Base-by-base conservation (phyloP, 2,113 vertebrate species). In the Eleginops maclovinus region DNA sequence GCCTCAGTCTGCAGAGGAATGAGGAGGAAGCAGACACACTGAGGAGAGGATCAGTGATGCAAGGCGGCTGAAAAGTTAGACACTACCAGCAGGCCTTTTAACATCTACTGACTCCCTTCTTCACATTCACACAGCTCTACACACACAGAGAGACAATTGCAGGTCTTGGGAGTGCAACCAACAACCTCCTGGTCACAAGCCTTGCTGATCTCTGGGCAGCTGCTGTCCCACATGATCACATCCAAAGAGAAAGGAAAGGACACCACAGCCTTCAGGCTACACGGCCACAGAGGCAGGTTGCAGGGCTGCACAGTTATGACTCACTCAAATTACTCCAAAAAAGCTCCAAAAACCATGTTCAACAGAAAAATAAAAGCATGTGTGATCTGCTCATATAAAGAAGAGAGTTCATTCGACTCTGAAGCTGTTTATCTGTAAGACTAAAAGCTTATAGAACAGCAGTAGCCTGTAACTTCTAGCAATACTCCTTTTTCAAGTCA, bases 211-310 rank as follows among this genome's bases (percentile, higher is more conserved):
- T 74, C 9, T 49, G 41, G 64, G 71, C 46, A 67, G 61, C 31
- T 36, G 55, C 56, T 84, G 72, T 65, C 76, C 82, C 46, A 63
- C 59, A 64, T 53, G 26, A 75, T 79, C 65, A 72, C 22, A 22
- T 84, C 65, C 56, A 67, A 24, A 62, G 36, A 64, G 58, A 47
- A 36, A 55, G 43, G 55, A 63, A 69, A 80, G 77, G 77, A 80
- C 67, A 72, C 49, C 53, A 24, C 3, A 63, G 46, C 36, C 81
- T 65, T 63, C 28, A 36, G 75, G 65, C 70, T 24, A 71, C 44
- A 56, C 26, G 58, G 65, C 28, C 56, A 75, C 6, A 75, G 21
- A 63, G 43, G 50, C 41, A 61, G 47, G 55, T 54, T 80, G n/a
- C 40, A 58, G 55, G 69, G 22, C 62, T 49, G 50, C 63, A 44